Evolutionary conservation across 2,888 invertebrate species (phyloP).

Genomic region (Drosophila villosipedis): DNA sequence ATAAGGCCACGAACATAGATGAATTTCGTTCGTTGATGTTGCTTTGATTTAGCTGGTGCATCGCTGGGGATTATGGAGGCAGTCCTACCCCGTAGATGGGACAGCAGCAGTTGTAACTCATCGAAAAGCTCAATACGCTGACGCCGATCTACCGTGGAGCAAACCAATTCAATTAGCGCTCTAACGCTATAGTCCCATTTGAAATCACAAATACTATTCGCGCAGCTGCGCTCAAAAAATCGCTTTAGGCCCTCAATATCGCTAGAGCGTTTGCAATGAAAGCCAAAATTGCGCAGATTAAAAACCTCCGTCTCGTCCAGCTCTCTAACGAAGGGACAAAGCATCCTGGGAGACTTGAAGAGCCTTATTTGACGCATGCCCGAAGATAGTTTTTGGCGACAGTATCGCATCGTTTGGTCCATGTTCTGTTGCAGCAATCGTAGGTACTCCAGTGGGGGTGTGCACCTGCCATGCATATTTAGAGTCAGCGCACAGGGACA

Average conservation of each 20-base stretch:
- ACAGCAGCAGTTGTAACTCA: slow-evolving; percentile 35
- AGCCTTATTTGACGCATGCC: too few relatives aligned
- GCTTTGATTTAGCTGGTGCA: slow-evolving; percentile 25
- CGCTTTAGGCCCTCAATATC: slow-evolving; percentile 37
- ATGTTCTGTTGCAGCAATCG: slow-evolving; percentile 42
- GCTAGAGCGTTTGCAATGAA: slow-evolving; percentile 32
- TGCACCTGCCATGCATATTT: slow-evolving; percentile 68
- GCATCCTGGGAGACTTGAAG: rapidly evolving
- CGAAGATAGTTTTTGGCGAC: neutral
- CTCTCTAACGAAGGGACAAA: slow-evolving; percentile 42
- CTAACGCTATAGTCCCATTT: slow-evolving; percentile 62
- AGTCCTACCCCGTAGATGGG: slow-evolving; percentile 22
- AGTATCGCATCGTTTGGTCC: neutral
- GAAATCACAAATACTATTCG: neutral
- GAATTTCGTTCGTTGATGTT: slow-evolving; percentile 45
- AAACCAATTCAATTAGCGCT: slow-evolving; percentile 42
- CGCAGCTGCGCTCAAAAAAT: slow-evolving; percentile 36
- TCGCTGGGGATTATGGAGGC: slow-evolving; percentile 3
- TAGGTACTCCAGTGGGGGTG: slow-evolving; percentile 63
- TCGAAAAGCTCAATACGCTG: slow-evolving; percentile 31
- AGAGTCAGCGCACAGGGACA: slow-evolving; percentile 59
- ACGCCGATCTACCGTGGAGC: neutral
- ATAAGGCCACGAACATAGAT: slow-evolving; percentile 75
- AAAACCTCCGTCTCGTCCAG: slow-evolving; percentile 57
- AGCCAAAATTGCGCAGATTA: slow-evolving; percentile 52